These are phyloP conservation scores for Cheilosia scutellata DNA, from an alignment of 2,888 invertebrate genomes.

Conservation along the genomic window DNA sequence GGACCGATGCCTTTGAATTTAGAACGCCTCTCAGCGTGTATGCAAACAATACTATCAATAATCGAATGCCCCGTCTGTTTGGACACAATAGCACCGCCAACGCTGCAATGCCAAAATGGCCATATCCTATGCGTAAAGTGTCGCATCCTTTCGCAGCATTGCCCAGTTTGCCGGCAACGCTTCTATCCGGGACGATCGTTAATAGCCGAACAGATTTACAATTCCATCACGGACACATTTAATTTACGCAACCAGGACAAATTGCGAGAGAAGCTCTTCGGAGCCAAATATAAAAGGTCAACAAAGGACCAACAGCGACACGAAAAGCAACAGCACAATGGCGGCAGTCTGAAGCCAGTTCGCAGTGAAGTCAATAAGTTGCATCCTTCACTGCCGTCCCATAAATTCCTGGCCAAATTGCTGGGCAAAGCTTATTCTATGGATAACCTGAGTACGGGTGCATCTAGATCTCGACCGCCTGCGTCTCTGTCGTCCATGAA, in stretches of 20 bases:
- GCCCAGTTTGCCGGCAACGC: conserved; percentile 87
- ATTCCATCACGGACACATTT: conserved; percentile 85
- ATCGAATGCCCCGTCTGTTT: conserved; percentile 88
- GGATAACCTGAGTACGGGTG: conserved; percentile 83
- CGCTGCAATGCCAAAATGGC: conserved; percentile 88
- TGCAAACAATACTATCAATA: conserved; percentile 85
- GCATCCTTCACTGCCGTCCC: conserved; percentile 80
- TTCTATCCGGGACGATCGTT: conserved; percentile 85
- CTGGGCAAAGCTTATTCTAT: conserved; percentile 85
- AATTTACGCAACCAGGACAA: conserved; percentile 84
- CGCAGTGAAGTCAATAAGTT: conserved; percentile 72
- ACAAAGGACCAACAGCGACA: conserved; percentile 52
- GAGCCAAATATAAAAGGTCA: conserved; percentile 78
- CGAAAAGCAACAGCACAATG: conserved; percentile 55
- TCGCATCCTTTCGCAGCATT: conserved; percentile 86
- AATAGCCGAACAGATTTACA: conserved; percentile 86
- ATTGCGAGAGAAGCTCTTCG: conserved; percentile 85
- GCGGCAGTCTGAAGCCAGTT: conserved; percentile 33
- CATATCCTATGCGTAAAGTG: conserved; percentile 87
- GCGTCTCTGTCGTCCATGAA: conserved; percentile 48
- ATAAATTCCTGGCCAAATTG: conserved; percentile 85
- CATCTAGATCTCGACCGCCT: conserved; percentile 42
- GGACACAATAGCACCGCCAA: conserved; percentile 87
- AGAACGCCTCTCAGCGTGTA: conserved; percentile 85
- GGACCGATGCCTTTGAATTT: conserved; percentile 86